phyloP scores from a whole-genome alignment of 2,113 vertebrate species.

The Gasterosteus nipponicus region DNA sequence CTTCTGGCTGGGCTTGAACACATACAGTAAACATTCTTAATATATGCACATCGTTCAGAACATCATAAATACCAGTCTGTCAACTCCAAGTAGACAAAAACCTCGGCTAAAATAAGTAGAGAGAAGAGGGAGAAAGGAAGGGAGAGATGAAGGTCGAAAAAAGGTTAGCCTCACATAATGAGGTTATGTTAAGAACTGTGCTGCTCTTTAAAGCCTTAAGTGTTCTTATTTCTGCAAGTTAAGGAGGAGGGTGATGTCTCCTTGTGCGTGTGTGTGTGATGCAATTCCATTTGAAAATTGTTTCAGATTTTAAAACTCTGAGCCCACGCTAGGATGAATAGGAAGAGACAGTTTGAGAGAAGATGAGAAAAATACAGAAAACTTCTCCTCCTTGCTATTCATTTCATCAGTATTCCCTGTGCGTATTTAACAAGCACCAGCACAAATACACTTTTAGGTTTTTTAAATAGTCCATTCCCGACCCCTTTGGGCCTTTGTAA shows the following conservation, averaged over 20 bases:
- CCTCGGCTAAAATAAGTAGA: background rate
- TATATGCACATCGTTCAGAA: background rate
- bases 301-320: slow-evolving; percentile 14
- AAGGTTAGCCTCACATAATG: background rate
- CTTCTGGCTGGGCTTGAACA: background rate
- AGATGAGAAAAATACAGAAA: background rate
- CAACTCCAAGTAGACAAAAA: background rate
- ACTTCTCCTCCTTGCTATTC: slow-evolving; percentile 35
- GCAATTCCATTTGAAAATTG: slow-evolving; percentile 31
- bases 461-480: slow-evolving; percentile 21
- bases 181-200: background rate
- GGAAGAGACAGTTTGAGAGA: slow-evolving; percentile 21
- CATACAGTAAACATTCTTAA: background rate
- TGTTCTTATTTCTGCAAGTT: background rate
- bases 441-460: slow-evolving; percentile 31
- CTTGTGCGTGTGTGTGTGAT: slow-evolving; percentile 9
- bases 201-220: background rate
- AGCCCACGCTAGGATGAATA: slow-evolving; percentile 15
- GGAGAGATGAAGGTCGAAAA: background rate
- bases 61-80: background rate
- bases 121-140: background rate
- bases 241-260: background rate
- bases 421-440: slow-evolving; percentile 7
- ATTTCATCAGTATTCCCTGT: slow-evolving; percentile 54
- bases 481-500: slow-evolving; percentile 9